Evolutionary conservation across 2,113 vertebrate species (phyloP).

Genomic region (Sapajus apella): DNA sequence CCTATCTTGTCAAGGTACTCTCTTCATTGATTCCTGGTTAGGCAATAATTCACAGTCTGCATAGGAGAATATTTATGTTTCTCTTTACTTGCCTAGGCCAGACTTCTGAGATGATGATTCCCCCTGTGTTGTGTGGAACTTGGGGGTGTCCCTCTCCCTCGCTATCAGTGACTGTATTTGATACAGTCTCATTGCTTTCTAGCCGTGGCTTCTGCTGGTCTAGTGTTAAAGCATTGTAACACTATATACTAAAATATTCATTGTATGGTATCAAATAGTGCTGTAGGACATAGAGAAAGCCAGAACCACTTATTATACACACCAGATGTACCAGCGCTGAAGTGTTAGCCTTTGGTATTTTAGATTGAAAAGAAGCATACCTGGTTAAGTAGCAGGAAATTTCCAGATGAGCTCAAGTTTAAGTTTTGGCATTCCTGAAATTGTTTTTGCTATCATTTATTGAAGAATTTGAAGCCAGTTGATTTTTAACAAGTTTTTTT

Average conservation of each 20-base stretch:
- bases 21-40: neutral
- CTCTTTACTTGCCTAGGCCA: neutral
- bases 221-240: neutral
- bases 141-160: neutral
- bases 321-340: neutral
- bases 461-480: conserved; percentile 27
- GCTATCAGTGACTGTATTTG: neutral
- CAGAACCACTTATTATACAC: neutral
- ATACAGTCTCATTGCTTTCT: neutral
- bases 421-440: neutral
- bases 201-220: neutral
- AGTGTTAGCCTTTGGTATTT: neutral
- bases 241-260: neutral
- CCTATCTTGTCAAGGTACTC: too few relatives aligned
- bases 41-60: neutral
- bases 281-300: neutral
- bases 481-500: conserved; percentile 24
- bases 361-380: neutral
- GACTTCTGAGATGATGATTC: neutral
- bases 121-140: neutral
- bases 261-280: neutral
- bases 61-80: neutral
- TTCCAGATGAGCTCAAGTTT: conserved; percentile 28
- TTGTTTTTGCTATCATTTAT: conserved; percentile 21
- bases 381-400: neutral